Conservation (phyloP, 2,113 vertebrate genomes). For the Campylomormyrus numenius region DNA sequence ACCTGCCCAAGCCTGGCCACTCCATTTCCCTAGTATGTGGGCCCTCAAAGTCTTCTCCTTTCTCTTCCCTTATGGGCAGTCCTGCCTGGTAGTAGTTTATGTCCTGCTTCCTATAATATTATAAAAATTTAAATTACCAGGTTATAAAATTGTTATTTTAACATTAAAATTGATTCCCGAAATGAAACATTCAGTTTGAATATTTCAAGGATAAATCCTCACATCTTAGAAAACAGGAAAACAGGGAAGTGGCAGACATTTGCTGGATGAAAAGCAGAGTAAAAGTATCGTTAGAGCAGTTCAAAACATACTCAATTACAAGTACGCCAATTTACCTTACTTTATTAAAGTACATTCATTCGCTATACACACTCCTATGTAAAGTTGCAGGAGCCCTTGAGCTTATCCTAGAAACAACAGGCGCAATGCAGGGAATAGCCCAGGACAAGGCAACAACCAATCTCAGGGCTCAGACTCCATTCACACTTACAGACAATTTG, state of each 20-base stretch:
- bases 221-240: not conserved
- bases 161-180: not conserved
- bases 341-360: not conserved
- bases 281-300: not conserved
- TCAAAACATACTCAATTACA: not conserved
- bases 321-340: not conserved
- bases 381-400: not conserved
- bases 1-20: not conserved
- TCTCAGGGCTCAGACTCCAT: not conserved
- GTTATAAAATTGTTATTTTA: not conserved
- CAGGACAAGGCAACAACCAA: not conserved
- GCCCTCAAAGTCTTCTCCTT: no score
- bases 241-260: not conserved
- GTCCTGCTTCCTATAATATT: not conserved
- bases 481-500: not conserved
- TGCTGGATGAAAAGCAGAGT: not conserved
- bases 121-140: not conserved
- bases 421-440: not conserved
- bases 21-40: no score
- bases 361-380: not conserved
- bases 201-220: not conserved
- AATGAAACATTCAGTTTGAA: not conserved
- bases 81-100: no score
- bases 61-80: no score
- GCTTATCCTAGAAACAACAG: not conserved